Base-by-base conservation (phyloP, 1,140 invertebrate species). In the Drosophila melanica region DNA sequence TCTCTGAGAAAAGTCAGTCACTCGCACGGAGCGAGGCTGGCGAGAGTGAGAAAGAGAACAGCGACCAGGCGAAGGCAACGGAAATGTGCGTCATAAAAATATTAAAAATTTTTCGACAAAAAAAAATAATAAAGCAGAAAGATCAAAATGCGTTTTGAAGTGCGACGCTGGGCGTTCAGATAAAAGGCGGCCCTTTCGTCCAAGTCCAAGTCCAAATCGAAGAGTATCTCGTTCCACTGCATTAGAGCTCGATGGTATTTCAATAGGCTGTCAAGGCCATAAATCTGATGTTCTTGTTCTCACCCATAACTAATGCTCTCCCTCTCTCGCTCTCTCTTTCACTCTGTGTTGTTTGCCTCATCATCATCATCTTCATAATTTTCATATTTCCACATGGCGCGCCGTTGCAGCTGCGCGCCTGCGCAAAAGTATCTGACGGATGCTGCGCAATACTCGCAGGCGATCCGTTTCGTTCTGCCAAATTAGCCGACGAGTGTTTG, bases 1-100 rank as follows among this genome's bases (percentile, higher is more conserved):
- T 87, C 85, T 89, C 37, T 5, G n/a, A 12, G 45, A 71, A 79
- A 78, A 77, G 47, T 70, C 71, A 73, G 81, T 86, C 81, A 86
- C 72, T 79, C 82, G 89, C 69, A 74, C 39, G 7, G 53, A 33
- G 42, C 20, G 20, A 23, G 41, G 41, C 30, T 12, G 20, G 37
- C 44, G 41, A 44, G 39, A 62, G 18, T 16, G 59, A 33, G 58
- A 54, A 12, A 6, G 58, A 59, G 47, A 39, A 18, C 37, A 30
- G n/a, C 20, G 50, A 10, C 33, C n/a, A n/a, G 27, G 18, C 42
- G 48, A 27, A 10, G 23, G 69, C 79, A 86, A 69, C 79, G 82
- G 82, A 89, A 87, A 89, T 87, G 82, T 82, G 84, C 82, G 75
- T 87, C 82, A 87, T 87, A 87, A 87, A 87, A 89, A 87, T 87